Conservation (phyloP, 2,797 vertebrate species). For the Urosaurus nigricauda region DNA sequence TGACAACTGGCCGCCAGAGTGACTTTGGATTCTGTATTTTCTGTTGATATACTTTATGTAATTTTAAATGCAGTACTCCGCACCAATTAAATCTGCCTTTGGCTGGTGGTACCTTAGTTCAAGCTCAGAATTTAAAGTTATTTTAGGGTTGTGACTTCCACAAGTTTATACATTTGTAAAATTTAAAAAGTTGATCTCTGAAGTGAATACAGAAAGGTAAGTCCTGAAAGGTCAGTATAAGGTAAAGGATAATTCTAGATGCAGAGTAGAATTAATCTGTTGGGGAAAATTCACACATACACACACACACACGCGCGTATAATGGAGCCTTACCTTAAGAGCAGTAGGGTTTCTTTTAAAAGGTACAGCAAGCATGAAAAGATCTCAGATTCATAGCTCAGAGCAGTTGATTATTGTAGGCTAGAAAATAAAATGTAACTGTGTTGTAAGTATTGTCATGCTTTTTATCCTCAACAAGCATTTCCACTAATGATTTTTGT, state of each 20-base stretch:
- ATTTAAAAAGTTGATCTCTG: rapidly evolving
- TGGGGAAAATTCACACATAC: background rate
- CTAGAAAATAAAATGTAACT: background rate
- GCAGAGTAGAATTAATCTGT: background rate
- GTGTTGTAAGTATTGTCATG: background rate
- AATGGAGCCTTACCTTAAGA: background rate
- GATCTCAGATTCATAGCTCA: background rate
- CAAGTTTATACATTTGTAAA: background rate
- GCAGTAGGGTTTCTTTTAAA: background rate
- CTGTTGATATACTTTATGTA: background rate
- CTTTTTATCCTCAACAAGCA: background rate
- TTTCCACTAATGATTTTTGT: constrained; percentile 7
- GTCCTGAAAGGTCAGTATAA: background rate
- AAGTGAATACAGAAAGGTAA: constrained; percentile 19
- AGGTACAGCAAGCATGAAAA: background rate
- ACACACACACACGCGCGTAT: too few species aligned
- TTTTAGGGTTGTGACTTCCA: background rate
- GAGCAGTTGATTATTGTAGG: background rate
- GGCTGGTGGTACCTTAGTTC: background rate
- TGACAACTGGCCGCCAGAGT: too few species aligned
- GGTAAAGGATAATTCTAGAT: background rate
- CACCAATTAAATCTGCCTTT: background rate
- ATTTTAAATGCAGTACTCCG: background rate
- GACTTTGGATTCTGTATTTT: too few species aligned
- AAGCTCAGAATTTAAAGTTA: background rate